Evolutionary conservation across 2,113 vertebrate genomes (phyloP).

Genomic region (Varanus komodoensis): DNA sequence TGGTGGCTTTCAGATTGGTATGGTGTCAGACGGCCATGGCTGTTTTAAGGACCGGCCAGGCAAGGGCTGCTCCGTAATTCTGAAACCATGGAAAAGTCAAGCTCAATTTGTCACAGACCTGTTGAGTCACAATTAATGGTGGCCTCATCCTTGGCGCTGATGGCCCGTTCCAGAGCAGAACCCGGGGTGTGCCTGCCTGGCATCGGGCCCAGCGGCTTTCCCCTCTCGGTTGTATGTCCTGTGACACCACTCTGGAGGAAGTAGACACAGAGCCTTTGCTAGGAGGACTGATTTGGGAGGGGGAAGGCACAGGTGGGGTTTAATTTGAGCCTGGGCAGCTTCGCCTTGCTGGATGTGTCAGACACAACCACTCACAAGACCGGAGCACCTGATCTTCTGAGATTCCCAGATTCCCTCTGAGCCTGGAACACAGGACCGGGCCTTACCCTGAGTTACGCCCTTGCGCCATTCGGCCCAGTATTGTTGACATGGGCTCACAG

Average conservation of each 20-base stretch:
- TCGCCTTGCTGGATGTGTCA: neutral
- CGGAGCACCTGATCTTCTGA: neutral
- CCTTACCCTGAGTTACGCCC: too few relatives aligned
- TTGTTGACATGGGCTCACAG: too few relatives aligned
- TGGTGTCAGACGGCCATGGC: neutral
- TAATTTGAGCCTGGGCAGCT: neutral
- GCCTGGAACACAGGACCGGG: too few relatives aligned
- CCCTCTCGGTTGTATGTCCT: neutral
- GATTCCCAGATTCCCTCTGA: neutral
- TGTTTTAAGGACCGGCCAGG: neutral
- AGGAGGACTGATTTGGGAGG: neutral
- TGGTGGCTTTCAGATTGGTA: neutral
- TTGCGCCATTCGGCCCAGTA: too few relatives aligned
- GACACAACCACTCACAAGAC: too few relatives aligned
- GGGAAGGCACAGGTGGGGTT: neutral
- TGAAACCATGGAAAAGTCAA: neutral
- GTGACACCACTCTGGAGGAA: neutral
- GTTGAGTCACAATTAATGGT: neutral
- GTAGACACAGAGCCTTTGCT: neutral
- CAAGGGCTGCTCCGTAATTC: neutral
- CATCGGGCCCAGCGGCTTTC: neutral
- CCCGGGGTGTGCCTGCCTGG: neutral
- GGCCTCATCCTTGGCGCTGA: neutral
- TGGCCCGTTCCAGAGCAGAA: neutral
- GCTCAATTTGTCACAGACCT: neutral